phyloP scores from a whole-genome alignment of 2,888 invertebrate species.

The Drosophila histrio region DNA sequence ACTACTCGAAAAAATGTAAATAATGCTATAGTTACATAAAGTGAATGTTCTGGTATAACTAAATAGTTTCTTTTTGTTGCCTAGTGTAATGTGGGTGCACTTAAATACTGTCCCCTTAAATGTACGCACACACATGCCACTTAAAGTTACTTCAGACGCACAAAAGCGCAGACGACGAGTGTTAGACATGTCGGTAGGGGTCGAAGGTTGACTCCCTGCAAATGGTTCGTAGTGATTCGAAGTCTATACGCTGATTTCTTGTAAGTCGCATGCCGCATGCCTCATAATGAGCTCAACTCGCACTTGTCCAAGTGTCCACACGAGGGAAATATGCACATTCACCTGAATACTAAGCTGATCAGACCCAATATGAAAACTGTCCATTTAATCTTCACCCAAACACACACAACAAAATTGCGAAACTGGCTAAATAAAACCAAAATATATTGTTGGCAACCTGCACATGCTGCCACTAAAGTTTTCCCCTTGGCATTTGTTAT shows the following conservation, averaged over 20 bases:
- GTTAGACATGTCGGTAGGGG: neutral
- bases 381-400: conserved; percentile 17
- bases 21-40: neutral
- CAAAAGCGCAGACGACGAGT: conserved; percentile 9
- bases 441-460: conserved; percentile 2
- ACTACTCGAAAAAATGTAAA: no score
- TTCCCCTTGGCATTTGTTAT: conserved; percentile 11
- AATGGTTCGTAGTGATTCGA: neutral
- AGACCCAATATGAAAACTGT: conserved; percentile 8
- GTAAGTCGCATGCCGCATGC: conserved; percentile 40
- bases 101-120: neutral
- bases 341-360: conserved; percentile 9
- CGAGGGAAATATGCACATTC: conserved; percentile 8
- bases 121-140: conserved; percentile 5
- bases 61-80: neutral
- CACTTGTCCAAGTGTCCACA: conserved; percentile 22
- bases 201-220: neutral
- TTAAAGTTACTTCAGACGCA: conserved; percentile 16
- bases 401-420: neutral
- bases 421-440: conserved; percentile 11
- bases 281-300: conserved; percentile 69
- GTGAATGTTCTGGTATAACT: neutral
- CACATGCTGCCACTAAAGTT: conserved; percentile 27
- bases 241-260: conserved; percentile 50
- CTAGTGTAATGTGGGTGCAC: conserved; percentile 6